A percentile compares a stretch with the other conserved stretches of the same genome.
These are phyloP conservation scores for Armadillidium nasatum DNA, from an alignment of 1,140 invertebrate species.

Conservation along the genomic window DNA sequence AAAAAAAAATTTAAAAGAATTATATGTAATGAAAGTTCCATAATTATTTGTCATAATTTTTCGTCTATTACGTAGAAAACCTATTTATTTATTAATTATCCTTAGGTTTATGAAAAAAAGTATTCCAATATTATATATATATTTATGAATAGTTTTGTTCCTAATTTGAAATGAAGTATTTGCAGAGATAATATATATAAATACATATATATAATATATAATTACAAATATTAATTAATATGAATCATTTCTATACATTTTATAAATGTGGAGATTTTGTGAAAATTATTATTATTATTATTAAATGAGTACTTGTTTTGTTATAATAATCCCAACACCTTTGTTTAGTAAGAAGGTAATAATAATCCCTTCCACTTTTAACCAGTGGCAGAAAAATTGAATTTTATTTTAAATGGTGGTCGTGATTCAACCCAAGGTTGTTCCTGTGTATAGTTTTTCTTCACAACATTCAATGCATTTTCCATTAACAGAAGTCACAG, in stretches of 20 bases:
- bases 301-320: background rate
- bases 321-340: background rate
- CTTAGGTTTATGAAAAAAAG: background rate
- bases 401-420: background rate
- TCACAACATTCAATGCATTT: background rate
- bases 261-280: background rate
- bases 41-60: too few relatives aligned
- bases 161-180: too few relatives aligned
- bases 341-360: background rate
- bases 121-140: too few relatives aligned
- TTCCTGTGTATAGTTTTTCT: background rate
- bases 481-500: background rate
- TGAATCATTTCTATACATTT: background rate
- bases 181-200: too few relatives aligned
- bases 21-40: too few relatives aligned
- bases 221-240: too few relatives aligned
- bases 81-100: background rate
- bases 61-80: too few relatives aligned
- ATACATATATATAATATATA: too few relatives aligned
- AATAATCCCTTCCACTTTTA: background rate
- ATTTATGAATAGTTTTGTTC: too few relatives aligned
- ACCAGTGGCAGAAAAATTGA: background rate
- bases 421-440: background rate
- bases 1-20: too few relatives aligned
- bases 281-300: background rate